Evolutionary conservation across 2,113 vertebrate species (phyloP), one percentile per base, ranked within the genome.

Genomic region (Ctenodactylus gundi): DNA sequence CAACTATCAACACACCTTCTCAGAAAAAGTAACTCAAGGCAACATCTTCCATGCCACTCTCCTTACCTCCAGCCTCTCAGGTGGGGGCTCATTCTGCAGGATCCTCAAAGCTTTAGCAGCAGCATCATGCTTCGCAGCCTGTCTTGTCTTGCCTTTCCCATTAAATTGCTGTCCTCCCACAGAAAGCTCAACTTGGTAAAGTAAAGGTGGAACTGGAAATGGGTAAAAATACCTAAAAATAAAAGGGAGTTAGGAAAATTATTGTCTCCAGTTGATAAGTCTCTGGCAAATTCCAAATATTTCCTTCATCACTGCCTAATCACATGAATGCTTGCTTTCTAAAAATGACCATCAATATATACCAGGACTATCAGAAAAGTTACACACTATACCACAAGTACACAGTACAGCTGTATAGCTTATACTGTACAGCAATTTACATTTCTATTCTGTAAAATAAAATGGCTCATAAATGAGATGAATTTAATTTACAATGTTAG

Each of bases 101-200:
- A 98, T 98, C 98, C 99, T 99, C 96, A 99, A 97, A 80, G 99
- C 99, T 97, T 99, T 99, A 51, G 99, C 98, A 97, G 99, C 99
- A 93, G 99, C 99, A 3, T 99, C 99, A 0, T 99, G 99, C 96
- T 99, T 99, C 64, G 99, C 99, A 80, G 99, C 98, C 97, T 99
- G 99, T 93, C 99, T 98, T 34, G 99, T 99, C 97, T 99, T 99
- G 96, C 99, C 99, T 98, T 99, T 99, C 81, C 99, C 99, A 44
- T 99, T 98, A 97, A 99, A 99, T 90, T 99, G 99, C 97, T 99
- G 99, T 96, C 99, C 99, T 95, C 99, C 99, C 81, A 99, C 98
- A 73, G 99, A 99, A 94, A 99, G 99, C 97, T 99, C 99, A 96
- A 99, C 99, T 98, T 99, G 99, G 97, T 99, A 99, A 94, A 99